phyloP scores from a whole-genome alignment of 2,797 vertebrate species.

The Oceanodroma leucorhoa region DNA sequence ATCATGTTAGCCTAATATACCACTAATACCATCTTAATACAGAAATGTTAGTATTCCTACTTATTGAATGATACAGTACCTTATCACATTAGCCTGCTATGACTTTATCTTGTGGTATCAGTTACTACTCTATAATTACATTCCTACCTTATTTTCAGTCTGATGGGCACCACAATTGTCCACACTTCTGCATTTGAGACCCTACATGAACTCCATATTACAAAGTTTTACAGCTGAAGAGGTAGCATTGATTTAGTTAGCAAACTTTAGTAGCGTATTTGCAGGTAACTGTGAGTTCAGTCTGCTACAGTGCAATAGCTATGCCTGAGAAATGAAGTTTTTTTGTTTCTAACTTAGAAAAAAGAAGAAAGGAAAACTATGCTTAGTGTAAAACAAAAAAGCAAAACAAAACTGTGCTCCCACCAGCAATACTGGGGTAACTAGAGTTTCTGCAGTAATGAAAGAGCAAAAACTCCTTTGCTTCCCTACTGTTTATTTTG shows the following conservation, averaged over 20 bases:
- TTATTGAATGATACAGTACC: constrained; percentile 1
- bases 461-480: background rate
- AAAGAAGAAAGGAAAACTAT: background rate
- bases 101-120: constrained; percentile 28
- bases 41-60: constrained; percentile 44
- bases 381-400: background rate
- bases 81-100: constrained; percentile 54
- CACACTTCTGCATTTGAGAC: background rate
- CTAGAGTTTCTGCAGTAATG: background rate
- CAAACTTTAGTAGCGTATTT: background rate
- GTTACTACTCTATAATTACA: constrained; percentile 38
- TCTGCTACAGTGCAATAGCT: background rate
- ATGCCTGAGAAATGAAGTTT: background rate
- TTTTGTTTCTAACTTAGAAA: background rate
- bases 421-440: background rate
- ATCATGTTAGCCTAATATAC: constrained; percentile 61
- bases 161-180: background rate
- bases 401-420: background rate
- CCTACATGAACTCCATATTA: background rate
- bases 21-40: constrained; percentile 61
- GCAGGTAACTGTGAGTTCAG: background rate
- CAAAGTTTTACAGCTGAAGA: background rate
- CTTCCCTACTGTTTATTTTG: background rate
- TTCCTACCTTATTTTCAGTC: constrained; percentile 40
- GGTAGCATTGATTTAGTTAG: background rate